Conservation (phyloP, 1,140 invertebrate genomes). For the Neelides sp. region DNA sequence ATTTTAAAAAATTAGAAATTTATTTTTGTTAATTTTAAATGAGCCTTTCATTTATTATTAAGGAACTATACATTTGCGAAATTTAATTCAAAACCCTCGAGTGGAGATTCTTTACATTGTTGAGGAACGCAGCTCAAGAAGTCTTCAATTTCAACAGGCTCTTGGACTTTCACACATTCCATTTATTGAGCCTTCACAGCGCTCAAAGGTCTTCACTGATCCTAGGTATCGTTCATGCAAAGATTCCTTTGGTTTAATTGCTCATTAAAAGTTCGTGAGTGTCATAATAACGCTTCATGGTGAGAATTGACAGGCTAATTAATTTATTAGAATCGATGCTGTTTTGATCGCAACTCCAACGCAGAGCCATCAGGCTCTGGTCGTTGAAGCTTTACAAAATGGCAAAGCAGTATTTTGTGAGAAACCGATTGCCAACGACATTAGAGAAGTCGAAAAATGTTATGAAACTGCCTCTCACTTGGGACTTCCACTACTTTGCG, state of each 20-base stretch:
- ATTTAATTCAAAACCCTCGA: conserved; percentile 42
- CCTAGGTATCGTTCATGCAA: conserved; percentile 37
- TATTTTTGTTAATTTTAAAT: not conserved
- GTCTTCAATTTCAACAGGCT: conserved; percentile 38
- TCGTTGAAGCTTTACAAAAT: conserved; percentile 43
- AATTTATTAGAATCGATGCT: conserved; percentile 41
- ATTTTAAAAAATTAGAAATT: conserved; percentile 10
- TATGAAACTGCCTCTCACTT: conserved; percentile 46
- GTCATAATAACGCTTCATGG: not conserved
- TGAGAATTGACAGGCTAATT: not conserved
- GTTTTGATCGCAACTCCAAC: conserved; percentile 49
- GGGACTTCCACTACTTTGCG: conserved; percentile 46
- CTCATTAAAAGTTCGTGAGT: not conserved
- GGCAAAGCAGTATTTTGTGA: conserved; percentile 57
- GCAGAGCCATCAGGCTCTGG: conserved; percentile 47
- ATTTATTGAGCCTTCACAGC: conserved; percentile 42
- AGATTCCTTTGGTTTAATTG: not conserved
- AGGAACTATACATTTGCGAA: conserved; percentile 48
- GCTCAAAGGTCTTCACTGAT: conserved; percentile 43
- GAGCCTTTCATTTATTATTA: no score
- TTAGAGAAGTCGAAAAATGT: conserved; percentile 42
- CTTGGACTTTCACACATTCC: conserved; percentile 40
- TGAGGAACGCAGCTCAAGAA: conserved; percentile 40
- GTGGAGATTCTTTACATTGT: conserved; percentile 47
- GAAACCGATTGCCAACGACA: conserved; percentile 51